A percentile compares a stretch with the other conserved stretches of the same genome.
Conservation (phyloP, 2,797 vertebrate genomes). For the Esox lucius region DNA sequence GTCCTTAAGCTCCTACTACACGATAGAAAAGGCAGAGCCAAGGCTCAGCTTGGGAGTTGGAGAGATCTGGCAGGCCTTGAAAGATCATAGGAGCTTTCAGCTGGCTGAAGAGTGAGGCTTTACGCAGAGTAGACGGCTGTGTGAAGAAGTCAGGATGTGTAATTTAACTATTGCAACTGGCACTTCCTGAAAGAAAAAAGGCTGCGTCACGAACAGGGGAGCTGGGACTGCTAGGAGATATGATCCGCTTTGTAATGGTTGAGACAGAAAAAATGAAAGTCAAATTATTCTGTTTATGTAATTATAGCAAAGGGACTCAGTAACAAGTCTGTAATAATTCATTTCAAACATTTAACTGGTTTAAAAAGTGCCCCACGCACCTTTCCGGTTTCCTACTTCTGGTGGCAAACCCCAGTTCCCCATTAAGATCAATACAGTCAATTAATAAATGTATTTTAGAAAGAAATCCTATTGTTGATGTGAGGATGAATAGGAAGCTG, state of each 20-base stretch:
- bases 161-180: neutral
- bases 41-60: neutral
- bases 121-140: neutral
- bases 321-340: no score
- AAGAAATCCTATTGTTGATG: neutral
- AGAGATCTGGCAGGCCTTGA: slow-evolving; percentile 2
- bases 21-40: neutral
- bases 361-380: neutral
- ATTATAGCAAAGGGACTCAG: neutral
- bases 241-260: neutral
- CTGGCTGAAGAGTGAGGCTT: neutral
- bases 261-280: neutral
- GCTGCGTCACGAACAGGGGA: neutral
- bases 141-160: neutral
- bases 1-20: neutral
- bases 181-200: neutral
- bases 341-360: neutral
- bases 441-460: neutral
- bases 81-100: slow-evolving; percentile 19
- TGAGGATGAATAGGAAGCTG: neutral
- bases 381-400: neutral
- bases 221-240: neutral
- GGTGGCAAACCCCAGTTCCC: neutral
- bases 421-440: neutral
- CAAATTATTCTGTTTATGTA: neutral